These are phyloP conservation scores for Arion vulgaris DNA, from an alignment of 1,140 invertebrate genomes.

Conservation along the genomic window DNA sequence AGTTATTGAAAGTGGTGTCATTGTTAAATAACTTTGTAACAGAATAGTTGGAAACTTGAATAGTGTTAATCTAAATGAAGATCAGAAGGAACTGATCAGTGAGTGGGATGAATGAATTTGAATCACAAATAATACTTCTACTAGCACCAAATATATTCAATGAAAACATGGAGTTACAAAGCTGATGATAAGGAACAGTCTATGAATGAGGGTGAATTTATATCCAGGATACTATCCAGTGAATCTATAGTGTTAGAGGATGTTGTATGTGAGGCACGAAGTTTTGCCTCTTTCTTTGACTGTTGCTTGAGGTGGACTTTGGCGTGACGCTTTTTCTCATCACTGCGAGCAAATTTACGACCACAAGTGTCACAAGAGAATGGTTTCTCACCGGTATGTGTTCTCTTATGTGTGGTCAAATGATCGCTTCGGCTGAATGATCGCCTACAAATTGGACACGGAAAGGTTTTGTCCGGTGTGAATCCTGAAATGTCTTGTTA, in stretches of 20 bases:
- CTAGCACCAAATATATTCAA: conserved; percentile 27
- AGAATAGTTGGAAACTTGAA: neutral
- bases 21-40: neutral
- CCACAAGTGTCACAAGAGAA: conserved; percentile 99
- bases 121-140: neutral
- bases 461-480: conserved; percentile 99
- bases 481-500: conserved; percentile 97
- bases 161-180: neutral
- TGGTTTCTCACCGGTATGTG: conserved; percentile 87
- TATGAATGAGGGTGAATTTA: conserved; percentile 25
- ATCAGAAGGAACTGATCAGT: neutral
- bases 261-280: conserved; percentile 45
- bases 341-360: conserved; percentile 96
- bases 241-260: neutral
- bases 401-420: conserved; percentile 73
- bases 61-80: neutral
- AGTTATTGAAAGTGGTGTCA: neutral
- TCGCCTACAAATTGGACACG: conserved; percentile 98
- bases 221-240: conserved; percentile 20
- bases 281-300: conserved; percentile 84
- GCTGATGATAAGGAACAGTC: conserved; percentile 28
- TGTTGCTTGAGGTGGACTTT: conserved; percentile 94
- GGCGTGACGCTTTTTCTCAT: conserved; percentile 98
- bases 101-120: neutral
- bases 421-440: conserved; percentile 91